Percentiles rank a stretch among this genome's conserved stretches.
Conservation (phyloP, 1,140 invertebrate species). For the Aricia agestis region DNA sequence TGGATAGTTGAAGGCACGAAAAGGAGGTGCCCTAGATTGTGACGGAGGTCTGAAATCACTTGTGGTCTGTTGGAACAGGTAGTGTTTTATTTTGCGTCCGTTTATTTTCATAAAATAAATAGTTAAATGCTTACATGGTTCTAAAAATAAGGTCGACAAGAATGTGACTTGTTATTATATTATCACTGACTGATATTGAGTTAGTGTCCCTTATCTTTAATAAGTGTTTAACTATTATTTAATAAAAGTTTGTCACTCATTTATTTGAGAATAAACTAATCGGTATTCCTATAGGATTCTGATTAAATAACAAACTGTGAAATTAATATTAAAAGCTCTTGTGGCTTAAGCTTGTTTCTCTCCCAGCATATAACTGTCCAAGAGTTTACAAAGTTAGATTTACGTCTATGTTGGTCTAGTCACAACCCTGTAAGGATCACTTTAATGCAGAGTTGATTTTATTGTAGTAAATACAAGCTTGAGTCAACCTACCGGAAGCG, state of each 20-base stretch:
- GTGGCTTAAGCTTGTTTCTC: conserved; percentile 21
- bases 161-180: too few relatives aligned
- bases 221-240: too few relatives aligned
- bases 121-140: too few relatives aligned
- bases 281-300: too few relatives aligned
- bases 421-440: conserved; percentile 26
- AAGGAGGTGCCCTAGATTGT: conserved; percentile 10
- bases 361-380: conserved; percentile 20
- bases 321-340: conserved; percentile 25
- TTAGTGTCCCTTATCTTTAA: too few relatives aligned
- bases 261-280: too few relatives aligned
- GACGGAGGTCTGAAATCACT: background rate
- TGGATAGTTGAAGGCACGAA: conserved; percentile 7
- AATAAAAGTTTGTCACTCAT: too few relatives aligned
- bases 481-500: conserved; percentile 51
- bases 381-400: conserved; percentile 21
- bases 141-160: too few relatives aligned
- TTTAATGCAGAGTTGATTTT: conserved; percentile 17
- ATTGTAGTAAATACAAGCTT: conserved; percentile 18
- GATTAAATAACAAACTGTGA: background rate
- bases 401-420: conserved; percentile 18
- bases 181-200: too few relatives aligned
- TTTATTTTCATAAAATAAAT: too few relatives aligned
- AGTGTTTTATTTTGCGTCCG: background rate
- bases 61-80: background rate